Conservation (phyloP, 2,113 vertebrate species). For the Pachypanchax playfairii region DNA sequence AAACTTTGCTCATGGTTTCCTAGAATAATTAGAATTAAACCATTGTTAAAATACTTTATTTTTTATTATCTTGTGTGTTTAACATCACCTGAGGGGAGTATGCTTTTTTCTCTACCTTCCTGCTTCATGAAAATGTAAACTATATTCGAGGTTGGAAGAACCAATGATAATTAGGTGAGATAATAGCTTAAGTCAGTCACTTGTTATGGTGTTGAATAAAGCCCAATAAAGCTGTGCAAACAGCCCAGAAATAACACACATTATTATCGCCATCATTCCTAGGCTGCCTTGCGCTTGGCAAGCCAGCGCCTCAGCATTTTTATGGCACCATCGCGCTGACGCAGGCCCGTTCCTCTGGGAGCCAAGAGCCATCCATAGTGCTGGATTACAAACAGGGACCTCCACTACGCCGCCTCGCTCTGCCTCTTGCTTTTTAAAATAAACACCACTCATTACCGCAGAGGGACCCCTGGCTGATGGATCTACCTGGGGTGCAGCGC, state of each 20-base stretch:
- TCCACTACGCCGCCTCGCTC: constrained; percentile 24
- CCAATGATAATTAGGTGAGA: constrained; percentile 71
- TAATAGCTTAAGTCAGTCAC: constrained; percentile 63
- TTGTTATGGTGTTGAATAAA: constrained; percentile 58
- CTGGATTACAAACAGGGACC: constrained; percentile 56
- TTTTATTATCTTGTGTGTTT: constrained; percentile 6
- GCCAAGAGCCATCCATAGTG: constrained; percentile 64
- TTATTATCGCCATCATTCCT: constrained; percentile 70
- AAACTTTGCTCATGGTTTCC: background rate
- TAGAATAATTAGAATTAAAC: background rate
- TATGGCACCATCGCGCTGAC: constrained; percentile 69
- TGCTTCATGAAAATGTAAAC: constrained; percentile 52
- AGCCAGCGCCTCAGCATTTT: constrained; percentile 64
- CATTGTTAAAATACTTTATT: background rate
- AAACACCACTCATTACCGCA: constrained; percentile 74
- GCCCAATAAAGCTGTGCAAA: constrained; percentile 68
- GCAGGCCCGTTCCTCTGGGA: constrained; percentile 59
- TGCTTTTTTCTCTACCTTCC: constrained; percentile 22
- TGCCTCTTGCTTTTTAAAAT: constrained; percentile 67
- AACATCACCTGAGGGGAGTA: constrained; percentile 23
- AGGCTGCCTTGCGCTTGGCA: constrained; percentile 47
- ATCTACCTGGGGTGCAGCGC: constrained; percentile 52
- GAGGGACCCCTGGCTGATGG: constrained; percentile 28
- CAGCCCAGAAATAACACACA: constrained; percentile 69
- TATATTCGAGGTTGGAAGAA: constrained; percentile 59